Evolutionary conservation across 2,113 vertebrate species (phyloP).

Genomic region (pig (Sus scrofa)): T2T-Sscrofa CM000826.6:33756001-33756500

Average conservation of each 20-base stretch:
- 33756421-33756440: background rate
- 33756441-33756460: background rate
- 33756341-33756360: background rate
- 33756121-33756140: background rate
- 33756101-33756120: background rate
- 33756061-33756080: background rate
- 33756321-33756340: no score
- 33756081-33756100: background rate
- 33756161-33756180: background rate
- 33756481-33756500: background rate
- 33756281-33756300: background rate
- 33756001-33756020: background rate
- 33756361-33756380: background rate
- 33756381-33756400: background rate
- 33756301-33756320: background rate
- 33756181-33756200: background rate
- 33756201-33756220: background rate
- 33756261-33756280: background rate
- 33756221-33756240: background rate
- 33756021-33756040: background rate
- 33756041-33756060: background rate
- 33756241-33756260: background rate
- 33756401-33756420: background rate
- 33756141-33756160: background rate
- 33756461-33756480: background rate